Base-by-base conservation (phyloP, 2,797 vertebrate genomes). In the Phoebastria nigripes region DNA sequence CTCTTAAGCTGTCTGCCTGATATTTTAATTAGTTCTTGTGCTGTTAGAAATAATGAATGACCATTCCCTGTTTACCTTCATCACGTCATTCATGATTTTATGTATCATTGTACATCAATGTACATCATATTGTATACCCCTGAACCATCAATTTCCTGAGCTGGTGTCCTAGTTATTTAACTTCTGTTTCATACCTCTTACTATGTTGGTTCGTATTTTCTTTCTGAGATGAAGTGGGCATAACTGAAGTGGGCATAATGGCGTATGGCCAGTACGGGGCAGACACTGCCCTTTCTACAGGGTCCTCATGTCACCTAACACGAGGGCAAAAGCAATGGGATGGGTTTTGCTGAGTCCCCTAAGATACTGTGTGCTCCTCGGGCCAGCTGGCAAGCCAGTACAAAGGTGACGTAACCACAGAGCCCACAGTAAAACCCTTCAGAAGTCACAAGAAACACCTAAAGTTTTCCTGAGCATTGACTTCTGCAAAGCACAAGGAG, bases 21-120 rank as follows among this genome's bases (percentile, higher is more conserved):
- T 90, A 62, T 77, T 84, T 90, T 90, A 90, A 87, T 90, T 93
- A 84, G 63, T 89, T 92, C 33, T 78, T 80, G 31, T 42, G 70
- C 62, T 70, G 47, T 47, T 89, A 77, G 62, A 82, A 87, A 82
- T 92, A 81, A 82, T 73, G 28, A 90, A 56, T 73, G 44, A 73
- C 62, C 49, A 77, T 89, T 96, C 83, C 74, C 31, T 87, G 14
- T 62, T 95, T 92, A 87, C 70, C 39, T 73, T 93, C 47, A 56
- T 89, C 24, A 37, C 16, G 59, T 84, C 35, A 82, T 87, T 92
- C 70, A 59, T 63, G 28, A 59, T 89, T 92, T 84, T 87, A n/a
- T 65, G n/a, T 79, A 41, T 63, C 70, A 62, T 17, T 87, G 14
- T 58, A 37, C 37, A 37, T 37, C 37, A 37, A 37, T 37, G 37